phyloP scores from a whole-genome alignment of 2,797 vertebrate genomes.

The Cuniculus paca region DNA sequence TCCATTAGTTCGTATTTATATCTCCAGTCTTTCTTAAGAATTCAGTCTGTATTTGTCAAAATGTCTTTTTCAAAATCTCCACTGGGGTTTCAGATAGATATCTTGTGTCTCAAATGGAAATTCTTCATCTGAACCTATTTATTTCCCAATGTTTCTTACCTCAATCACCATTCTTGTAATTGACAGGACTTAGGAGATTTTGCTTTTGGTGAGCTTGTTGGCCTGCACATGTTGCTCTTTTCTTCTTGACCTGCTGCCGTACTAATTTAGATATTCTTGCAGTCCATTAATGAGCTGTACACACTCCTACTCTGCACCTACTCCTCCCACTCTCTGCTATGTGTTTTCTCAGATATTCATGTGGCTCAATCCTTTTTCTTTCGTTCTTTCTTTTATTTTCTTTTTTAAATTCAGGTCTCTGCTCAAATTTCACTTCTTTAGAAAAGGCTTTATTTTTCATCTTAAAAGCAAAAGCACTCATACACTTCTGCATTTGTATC shows the following conservation, averaged over 20 bases:
- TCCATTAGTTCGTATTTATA: background rate
- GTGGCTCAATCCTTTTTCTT: background rate
- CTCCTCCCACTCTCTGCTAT: background rate
- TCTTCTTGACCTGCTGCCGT: background rate
- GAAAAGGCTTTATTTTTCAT: background rate
- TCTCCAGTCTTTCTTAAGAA: background rate
- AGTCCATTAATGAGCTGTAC: background rate
- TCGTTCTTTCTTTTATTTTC: background rate
- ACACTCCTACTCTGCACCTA: background rate
- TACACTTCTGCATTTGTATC: conserved; percentile 5
- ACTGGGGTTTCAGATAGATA: background rate
- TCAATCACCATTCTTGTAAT: background rate
- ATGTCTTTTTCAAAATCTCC: background rate
- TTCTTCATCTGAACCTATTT: background rate
- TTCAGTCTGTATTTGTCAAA: conserved; percentile 8
- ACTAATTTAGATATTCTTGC: background rate
- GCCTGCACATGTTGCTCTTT: background rate
- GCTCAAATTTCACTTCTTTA: background rate
- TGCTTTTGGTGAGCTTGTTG: background rate
- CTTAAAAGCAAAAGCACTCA: background rate
- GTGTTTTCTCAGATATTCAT: background rate
- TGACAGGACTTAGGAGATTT: background rate
- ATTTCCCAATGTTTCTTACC: background rate
- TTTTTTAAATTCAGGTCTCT: background rate
- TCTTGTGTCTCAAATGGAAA: conserved; percentile 9